phyloP scores from a whole-genome alignment of 2,888 invertebrate species.

The Brenthis daphne region DNA sequence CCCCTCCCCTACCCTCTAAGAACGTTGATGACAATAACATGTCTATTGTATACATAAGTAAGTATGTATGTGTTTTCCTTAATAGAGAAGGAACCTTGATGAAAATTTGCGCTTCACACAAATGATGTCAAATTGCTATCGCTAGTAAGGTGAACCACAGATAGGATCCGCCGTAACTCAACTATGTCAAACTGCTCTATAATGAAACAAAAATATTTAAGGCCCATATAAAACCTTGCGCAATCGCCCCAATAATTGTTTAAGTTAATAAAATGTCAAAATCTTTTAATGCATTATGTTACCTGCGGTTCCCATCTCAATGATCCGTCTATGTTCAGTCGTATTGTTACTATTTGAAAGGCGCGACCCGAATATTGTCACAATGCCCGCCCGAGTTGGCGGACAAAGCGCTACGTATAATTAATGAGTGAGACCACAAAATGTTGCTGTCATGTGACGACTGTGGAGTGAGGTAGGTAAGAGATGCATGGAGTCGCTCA shows the following conservation, averaged over 20 bases:
- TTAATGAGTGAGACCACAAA: slow-evolving; percentile 78
- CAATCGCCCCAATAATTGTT: neutral
- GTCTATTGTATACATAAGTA: no score
- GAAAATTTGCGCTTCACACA: no score
- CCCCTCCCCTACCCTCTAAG: no score
- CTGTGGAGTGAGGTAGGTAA: slow-evolving; percentile 55
- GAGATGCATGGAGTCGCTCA: slow-evolving; percentile 12
- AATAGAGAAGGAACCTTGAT: no score
- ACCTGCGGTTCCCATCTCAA: slow-evolving; percentile 66
- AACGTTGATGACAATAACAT: no score
- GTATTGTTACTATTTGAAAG: slow-evolving; percentile 73
- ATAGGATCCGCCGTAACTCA: no score
- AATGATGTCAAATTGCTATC: no score
- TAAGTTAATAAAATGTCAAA: slow-evolving; percentile 14
- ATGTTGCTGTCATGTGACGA: slow-evolving; percentile 69
- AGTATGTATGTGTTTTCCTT: no score
- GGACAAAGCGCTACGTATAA: slow-evolving; percentile 79
- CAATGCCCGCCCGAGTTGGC: slow-evolving; percentile 69
- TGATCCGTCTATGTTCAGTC: slow-evolving; percentile 72
- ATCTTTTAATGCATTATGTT: slow-evolving; percentile 37
- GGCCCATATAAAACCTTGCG: neutral
- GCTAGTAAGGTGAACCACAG: no score
- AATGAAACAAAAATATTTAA: no score
- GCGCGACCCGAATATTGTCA: slow-evolving; percentile 78
- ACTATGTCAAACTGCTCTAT: no score